Evolutionary conservation across 2,888 invertebrate genomes (phyloP).

Genomic region (Tupiocoris notatus): DNA sequence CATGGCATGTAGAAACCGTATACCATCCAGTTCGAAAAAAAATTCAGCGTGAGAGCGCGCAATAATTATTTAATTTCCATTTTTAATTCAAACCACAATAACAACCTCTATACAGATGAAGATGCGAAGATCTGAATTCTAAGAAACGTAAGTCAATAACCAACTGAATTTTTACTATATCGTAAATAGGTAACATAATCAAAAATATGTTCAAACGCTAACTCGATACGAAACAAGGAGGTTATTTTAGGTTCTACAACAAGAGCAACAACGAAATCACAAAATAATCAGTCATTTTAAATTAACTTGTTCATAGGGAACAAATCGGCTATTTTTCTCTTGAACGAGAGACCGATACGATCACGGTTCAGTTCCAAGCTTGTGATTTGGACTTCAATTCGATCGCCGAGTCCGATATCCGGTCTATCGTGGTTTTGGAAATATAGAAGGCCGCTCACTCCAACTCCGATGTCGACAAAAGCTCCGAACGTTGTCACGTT

Average conservation of each 20-base stretch:
- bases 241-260: background rate
- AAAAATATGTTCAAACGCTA: too few species aligned
- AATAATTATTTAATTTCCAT: too few species aligned
- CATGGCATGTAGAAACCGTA: too few species aligned
- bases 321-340: constrained; percentile 14
- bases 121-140: too few species aligned
- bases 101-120: too few species aligned
- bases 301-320: constrained; percentile 34
- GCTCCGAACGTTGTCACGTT: constrained; percentile 89
- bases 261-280: background rate
- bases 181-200: too few species aligned
- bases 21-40: too few species aligned
- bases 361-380: constrained; percentile 15
- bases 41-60: too few species aligned
- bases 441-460: constrained; percentile 16
- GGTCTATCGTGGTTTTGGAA: background rate
- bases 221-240: too few species aligned
- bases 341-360: constrained; percentile 5
- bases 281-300: background rate
- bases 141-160: too few species aligned
- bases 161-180: too few species aligned
- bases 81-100: too few species aligned
- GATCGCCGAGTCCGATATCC: constrained; percentile 13
- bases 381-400: constrained; percentile 12
- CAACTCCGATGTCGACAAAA: constrained; percentile 84